Percentiles rank a stretch among this genome's conserved stretches.
These are phyloP conservation scores for Linnaemya tessellans DNA, from an alignment of 2,888 invertebrate genomes.

Conservation along the genomic window DNA sequence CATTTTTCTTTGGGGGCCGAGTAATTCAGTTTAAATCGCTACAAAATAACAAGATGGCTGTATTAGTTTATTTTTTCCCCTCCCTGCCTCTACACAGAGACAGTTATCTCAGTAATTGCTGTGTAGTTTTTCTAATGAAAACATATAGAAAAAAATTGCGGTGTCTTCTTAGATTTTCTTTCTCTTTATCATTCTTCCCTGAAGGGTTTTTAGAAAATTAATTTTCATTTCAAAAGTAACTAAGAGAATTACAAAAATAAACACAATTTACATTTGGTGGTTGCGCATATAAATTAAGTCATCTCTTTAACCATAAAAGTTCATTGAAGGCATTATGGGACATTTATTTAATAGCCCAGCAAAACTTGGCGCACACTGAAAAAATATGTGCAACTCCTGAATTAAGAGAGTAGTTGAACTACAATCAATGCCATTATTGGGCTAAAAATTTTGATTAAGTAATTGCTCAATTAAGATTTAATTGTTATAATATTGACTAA, in stretches of 20 bases:
- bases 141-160: background rate
- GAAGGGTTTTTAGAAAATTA: constrained; percentile 5
- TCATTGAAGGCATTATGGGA: no score
- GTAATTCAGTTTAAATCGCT: background rate
- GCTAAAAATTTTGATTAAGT: no score
- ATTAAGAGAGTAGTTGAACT: no score
- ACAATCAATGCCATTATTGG: no score
- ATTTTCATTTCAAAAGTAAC: constrained; percentile 4
- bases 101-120: background rate
- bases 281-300: background rate
- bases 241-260: background rate
- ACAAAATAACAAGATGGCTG: background rate
- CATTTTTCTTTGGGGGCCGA: background rate
- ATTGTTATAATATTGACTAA: no score
- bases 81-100: background rate
- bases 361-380: no score
- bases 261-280: background rate
- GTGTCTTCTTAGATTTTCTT: background rate
- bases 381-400: no score
- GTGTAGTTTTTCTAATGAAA: background rate
- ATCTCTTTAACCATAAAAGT: background rate
- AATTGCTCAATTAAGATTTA: no score
- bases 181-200: background rate
- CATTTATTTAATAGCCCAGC: no score
- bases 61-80: background rate